Percentiles rank a stretch among this genome's conserved stretches.
Evolutionary conservation across 2,797 vertebrate genomes (phyloP).

Genomic region (Carcharodon carcharias): DNA sequence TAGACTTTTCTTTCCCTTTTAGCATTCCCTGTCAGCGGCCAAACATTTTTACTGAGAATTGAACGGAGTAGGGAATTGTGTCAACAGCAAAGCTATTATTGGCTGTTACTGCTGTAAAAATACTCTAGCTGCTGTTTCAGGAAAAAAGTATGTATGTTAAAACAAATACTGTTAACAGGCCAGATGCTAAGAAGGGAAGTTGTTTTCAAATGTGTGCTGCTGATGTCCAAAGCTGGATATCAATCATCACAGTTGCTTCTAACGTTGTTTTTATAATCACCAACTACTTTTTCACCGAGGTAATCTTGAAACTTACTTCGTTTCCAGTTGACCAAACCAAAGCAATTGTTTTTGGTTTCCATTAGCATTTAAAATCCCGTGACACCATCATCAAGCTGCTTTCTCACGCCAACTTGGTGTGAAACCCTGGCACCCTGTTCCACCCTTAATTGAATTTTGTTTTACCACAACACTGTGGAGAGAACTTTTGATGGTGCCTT

Average conservation of each 20-base stretch:
- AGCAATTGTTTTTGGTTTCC: background rate
- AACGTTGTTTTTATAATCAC: background rate
- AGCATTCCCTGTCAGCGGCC: background rate
- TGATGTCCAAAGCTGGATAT: background rate
- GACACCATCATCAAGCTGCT: background rate
- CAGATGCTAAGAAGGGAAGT: background rate
- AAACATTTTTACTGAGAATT: background rate
- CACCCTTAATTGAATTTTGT: background rate
- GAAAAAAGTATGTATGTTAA: background rate
- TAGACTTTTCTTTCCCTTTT: background rate
- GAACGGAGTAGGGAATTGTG: background rate
- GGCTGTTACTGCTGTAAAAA: background rate
- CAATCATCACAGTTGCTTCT: background rate
- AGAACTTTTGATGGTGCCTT: background rate
- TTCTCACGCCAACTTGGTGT: background rate
- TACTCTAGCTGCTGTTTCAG: background rate
- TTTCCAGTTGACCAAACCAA: background rate
- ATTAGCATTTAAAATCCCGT: background rate
- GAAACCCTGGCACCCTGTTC: background rate
- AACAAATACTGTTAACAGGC: background rate
- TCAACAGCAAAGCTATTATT: background rate
- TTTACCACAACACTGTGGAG: background rate
- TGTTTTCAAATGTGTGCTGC: background rate
- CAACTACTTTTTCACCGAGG: background rate
- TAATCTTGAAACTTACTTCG: background rate